Evolutionary conservation across 2,797 vertebrate genomes (phyloP), one percentile per base, ranked within the genome.

Genomic region (Gymnothorax reevesii): DNA sequence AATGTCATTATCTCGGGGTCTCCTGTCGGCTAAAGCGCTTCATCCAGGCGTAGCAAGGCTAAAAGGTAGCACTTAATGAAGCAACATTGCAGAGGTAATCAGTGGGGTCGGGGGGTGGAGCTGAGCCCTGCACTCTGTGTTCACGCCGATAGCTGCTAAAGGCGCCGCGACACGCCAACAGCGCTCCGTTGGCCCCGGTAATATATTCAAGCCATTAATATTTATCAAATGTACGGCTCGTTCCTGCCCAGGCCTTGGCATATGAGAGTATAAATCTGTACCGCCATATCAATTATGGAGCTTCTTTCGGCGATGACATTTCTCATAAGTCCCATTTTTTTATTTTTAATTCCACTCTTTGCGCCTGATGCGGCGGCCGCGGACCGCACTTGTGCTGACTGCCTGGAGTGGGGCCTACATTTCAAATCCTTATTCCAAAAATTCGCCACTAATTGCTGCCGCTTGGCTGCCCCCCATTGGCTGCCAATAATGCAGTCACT

Each of bases 61-160:
- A 97, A 98, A 98, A 99, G 97, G 97, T 97, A 97, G 96, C 96
- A 97, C 97, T 98, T 98, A 98, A 98, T 99, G 97, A 98, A 97
- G 97, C 97, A 96, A 94, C 95, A 97, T 97, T 97, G 96, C 1
- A 42, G 33, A 96, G 96, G 95, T 96, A 97, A 96, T 97, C 97
- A 97, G 98, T 96, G 97, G 96, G 96, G 97, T 97, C 97, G 96
- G 97, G 97, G 95, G 97, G 96, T 95, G 97, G 96, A 96, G 95
- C 96, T 95, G 94, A 96, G 95, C 93, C 90, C 94, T 94, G 95
- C 95, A 97, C 96, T 96, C 97, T 96, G 96, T 96, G 95, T 97
- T 96, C 93, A 93, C 95, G 95, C 95, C 96, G 95, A 96, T 97
- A 97, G 97, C 96, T 96, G 96, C 96, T 97, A 95, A 94, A 95